Conservation (phyloP, 2,797 vertebrate genomes). For the Molossus molossus region DNA sequence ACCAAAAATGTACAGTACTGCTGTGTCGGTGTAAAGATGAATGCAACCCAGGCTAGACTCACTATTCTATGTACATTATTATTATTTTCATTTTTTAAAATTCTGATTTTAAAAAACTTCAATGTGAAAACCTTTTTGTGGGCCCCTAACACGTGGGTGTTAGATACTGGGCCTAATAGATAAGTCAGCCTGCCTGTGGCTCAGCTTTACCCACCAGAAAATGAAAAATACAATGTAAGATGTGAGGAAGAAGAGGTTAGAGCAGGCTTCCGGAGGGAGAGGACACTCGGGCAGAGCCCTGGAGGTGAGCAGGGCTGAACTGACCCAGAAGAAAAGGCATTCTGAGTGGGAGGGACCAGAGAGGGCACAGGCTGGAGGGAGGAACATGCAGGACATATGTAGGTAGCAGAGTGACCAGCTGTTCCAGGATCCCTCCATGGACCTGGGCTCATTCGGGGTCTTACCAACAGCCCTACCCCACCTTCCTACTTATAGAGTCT, state of each 20-base stretch:
- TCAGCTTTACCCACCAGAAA: neutral
- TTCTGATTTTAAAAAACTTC: neutral
- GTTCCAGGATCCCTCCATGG: neutral
- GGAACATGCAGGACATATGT: accelerated
- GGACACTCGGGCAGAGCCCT: neutral
- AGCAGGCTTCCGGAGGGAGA: neutral
- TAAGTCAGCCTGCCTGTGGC: neutral
- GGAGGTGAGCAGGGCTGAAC: neutral
- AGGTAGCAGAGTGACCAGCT: neutral
- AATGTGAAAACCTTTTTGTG: neutral
- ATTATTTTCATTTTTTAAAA: neutral
- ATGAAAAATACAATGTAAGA: neutral
- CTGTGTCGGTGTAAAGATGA: neutral
- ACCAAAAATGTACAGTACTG: neutral
- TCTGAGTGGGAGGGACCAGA: neutral
- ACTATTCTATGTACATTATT: neutral
- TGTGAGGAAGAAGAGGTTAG: neutral
- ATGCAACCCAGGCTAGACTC: neutral
- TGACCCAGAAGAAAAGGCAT: neutral
- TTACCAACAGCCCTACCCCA: neutral
- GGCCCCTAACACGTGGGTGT: neutral
- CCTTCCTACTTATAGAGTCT: neutral
- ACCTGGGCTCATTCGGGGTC: neutral
- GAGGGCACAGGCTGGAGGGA: no score
- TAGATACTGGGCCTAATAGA: neutral